These are phyloP conservation scores for Butorides virescens DNA, from an alignment of 2,113 vertebrate genomes.

Conservation along the genomic window DNA sequence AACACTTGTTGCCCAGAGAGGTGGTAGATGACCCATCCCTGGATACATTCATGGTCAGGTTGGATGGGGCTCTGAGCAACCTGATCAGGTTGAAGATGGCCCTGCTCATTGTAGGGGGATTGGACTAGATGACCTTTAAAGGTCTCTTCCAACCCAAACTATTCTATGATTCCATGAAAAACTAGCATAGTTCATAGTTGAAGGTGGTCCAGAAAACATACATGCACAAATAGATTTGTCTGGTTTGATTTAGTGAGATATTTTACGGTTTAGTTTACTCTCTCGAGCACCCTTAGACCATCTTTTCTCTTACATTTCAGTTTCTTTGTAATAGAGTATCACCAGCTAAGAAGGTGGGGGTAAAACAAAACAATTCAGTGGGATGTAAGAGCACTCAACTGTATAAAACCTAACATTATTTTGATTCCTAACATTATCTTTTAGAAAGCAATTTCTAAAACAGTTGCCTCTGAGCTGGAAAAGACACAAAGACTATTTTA, in stretches of 20 bases:
- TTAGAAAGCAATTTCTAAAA: neutral
- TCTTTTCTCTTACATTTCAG: neutral
- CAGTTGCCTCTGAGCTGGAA: neutral
- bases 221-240: neutral
- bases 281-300: neutral
- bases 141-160: no score
- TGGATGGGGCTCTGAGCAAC: no score
- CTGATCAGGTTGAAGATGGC: no score
- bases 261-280: neutral
- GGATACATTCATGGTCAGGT: no score
- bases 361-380: neutral
- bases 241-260: neutral
- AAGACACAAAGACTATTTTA: neutral
- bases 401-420: neutral
- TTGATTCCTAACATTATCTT: neutral
- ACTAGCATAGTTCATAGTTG: neutral
- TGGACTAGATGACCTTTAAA: no score
- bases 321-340: neutral
- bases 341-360: neutral
- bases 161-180: neutral
- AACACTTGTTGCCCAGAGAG: no score
- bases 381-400: neutral
- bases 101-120: no score
- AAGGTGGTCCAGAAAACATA: neutral
- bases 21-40: no score